These are phyloP conservation scores for Tyria jacobaeae DNA, from an alignment of 2,888 invertebrate species.

Conservation along the genomic window DNA sequence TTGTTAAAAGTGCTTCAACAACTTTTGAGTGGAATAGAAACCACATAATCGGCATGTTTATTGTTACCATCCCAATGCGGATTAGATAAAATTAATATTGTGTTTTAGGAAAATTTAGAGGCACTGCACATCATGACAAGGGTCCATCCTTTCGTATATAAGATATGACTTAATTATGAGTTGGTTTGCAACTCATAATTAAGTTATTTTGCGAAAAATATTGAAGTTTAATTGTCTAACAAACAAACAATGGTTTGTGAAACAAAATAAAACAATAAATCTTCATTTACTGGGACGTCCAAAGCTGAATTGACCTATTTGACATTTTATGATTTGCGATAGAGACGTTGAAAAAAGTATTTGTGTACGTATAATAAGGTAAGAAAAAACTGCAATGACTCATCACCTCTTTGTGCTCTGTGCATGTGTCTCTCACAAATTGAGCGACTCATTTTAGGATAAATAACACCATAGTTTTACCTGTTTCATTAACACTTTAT, in stretches of 20 bases:
- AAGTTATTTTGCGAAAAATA: constrained; percentile 59
- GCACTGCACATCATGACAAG: constrained; percentile 50
- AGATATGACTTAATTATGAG: no score
- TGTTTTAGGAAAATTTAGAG: constrained; percentile 49
- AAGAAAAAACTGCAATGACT: not conserved
- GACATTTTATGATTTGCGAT: constrained; percentile 2
- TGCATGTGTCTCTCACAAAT: no score
- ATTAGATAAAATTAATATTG: constrained; percentile 54
- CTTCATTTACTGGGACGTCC: constrained; percentile 3
- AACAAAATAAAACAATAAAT: constrained; percentile 14
- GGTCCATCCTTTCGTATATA: constrained; percentile 56
- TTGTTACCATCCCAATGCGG: constrained; percentile 40
- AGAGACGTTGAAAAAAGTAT: not conserved
- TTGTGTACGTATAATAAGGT: not conserved
- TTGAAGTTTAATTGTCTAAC: constrained; percentile 53
- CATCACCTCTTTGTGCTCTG: not conserved
- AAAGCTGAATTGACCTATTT: constrained; percentile 3
- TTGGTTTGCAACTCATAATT: constrained; percentile 62
- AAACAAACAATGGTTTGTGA: constrained; percentile 14
- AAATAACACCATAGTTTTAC: no score
- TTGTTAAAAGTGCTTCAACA: not conserved
- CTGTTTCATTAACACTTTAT: no score
- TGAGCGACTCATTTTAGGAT: no score
- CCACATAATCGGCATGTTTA: constrained; percentile 47
- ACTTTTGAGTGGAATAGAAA: not conserved